Evolutionary conservation across 92 coral and sea anemone genomes (phyloP), one percentile per base, ranked within the genome.

Genomic region (Phenganax subtilis): DNA sequence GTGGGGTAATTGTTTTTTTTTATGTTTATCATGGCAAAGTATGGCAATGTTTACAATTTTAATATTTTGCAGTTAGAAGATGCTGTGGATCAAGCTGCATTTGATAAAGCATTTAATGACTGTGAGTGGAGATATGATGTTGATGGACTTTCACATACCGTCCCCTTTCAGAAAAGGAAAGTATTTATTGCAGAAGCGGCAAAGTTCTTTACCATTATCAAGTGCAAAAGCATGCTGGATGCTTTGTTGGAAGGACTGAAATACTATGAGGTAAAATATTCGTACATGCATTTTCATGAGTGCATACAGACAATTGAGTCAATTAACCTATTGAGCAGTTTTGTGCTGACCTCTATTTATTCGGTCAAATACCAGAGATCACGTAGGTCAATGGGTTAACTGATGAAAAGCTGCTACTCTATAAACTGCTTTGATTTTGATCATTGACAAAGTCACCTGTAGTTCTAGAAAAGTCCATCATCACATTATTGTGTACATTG

Each of bases 171-270:
- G 10, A 28, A 70, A 84, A 10, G 88, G 8, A 81, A 31, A 12
- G 51, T 81, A 20, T 85, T 85, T 54, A 73, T 81, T 70, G 51
- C 61, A 14, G 88, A 86, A 86, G 85, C 81, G 71, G 88, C 81
- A 44, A 77, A 81, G 67, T 81, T 81, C 57, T 81, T 80, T 62
- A 84, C 82, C 17, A 61, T 57, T 51, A 28, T 86, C 30, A 84
- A 81, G 77, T 86, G 88, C 61, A 81, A 86, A 65, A 80, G 81
- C 69, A 86, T 86, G 89, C 30, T 86, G 86, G 89, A 86, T 66
- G 55, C 20, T 57, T 5, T 59, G 6, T 16, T 59, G 55, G 70
- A 77, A 77, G 70, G 69, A 55, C 30, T 73, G 9, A 73, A 73
- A 73, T 73, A 73, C 54, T 54, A 73, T 54, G 87, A 84, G 51